A percentile compares a stretch with the other conserved stretches of the same genome.
These are phyloP conservation scores for Anthopleura xanthogrammica DNA, from an alignment of 92 coral and sea anemone species.

Conservation along the genomic window DNA sequence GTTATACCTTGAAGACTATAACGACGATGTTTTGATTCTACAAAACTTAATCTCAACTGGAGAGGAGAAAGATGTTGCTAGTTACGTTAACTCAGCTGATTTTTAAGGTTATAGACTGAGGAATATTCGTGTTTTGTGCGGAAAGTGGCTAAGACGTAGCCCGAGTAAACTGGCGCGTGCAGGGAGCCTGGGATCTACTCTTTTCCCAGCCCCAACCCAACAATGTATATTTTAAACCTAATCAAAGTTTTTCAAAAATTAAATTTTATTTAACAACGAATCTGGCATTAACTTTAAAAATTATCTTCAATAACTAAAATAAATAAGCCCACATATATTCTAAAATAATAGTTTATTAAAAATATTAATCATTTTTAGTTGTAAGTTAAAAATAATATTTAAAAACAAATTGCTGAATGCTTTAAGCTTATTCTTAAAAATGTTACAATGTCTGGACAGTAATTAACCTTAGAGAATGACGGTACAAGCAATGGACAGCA, in stretches of 20 bases:
- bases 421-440: neutral
- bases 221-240: too few species aligned
- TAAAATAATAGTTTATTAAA: neutral
- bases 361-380: neutral
- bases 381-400: neutral
- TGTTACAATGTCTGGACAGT: neutral
- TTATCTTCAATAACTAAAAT: neutral
- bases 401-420: neutral
- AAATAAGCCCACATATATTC: neutral
- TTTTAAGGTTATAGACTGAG: neutral
- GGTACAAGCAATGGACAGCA: too few species aligned
- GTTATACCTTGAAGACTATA: conserved; percentile 50
- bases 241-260: too few species aligned
- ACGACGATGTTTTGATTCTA: conserved; percentile 39
- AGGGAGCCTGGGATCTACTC: too few species aligned
- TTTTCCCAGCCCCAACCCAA: too few species aligned
- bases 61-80: neutral
- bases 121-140: neutral
- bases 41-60: neutral
- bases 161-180: too few species aligned
- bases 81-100: neutral
- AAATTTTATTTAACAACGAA: too few species aligned
- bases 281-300: neutral
- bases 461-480: too few species aligned
- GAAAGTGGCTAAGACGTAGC: too few species aligned